Percentiles rank a stretch among this genome's conserved stretches.
These are phyloP conservation scores for Melanotaenia trifasciata DNA, from an alignment of 2,797 vertebrate species.

Conservation along the genomic window DNA sequence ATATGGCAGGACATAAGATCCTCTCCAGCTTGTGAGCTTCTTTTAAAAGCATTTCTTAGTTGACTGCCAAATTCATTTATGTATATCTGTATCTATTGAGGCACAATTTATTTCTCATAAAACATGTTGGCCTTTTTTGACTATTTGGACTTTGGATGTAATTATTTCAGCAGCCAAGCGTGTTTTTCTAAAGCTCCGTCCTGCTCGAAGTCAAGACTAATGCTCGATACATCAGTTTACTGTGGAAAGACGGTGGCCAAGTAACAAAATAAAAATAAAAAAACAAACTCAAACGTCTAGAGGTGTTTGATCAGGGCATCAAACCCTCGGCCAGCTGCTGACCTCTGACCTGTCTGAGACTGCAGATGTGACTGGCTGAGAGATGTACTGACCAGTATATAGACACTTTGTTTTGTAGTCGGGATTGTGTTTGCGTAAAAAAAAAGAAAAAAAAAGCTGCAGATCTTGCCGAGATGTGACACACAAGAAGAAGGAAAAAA, in stretches of 20 bases:
- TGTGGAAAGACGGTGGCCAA: neutral
- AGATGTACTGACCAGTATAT: neutral
- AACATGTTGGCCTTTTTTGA: neutral
- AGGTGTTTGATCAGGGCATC: neutral
- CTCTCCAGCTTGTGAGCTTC: neutral
- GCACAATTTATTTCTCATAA: neutral
- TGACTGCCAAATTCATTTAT: neutral
- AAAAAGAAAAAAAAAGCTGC: constrained; percentile 14
- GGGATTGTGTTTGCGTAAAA: neutral
- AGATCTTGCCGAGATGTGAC: constrained; percentile 1
- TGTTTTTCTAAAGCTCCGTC: neutral
- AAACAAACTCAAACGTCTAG: neutral
- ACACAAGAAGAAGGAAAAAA: constrained; percentile 1
- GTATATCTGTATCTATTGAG: neutral
- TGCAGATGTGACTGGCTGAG: neutral
- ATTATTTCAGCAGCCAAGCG: neutral
- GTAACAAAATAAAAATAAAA: neutral
- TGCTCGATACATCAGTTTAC: neutral
- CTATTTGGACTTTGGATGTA: neutral
- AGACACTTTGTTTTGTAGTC: neutral
- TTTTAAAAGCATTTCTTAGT: neutral
- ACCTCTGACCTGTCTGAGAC: neutral
- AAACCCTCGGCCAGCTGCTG: neutral
- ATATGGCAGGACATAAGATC: too few relatives aligned
- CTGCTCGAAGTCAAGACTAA: neutral